Base-by-base conservation (phyloP, 2,888 invertebrate species). In the Limnephilus lunatus region DNA sequence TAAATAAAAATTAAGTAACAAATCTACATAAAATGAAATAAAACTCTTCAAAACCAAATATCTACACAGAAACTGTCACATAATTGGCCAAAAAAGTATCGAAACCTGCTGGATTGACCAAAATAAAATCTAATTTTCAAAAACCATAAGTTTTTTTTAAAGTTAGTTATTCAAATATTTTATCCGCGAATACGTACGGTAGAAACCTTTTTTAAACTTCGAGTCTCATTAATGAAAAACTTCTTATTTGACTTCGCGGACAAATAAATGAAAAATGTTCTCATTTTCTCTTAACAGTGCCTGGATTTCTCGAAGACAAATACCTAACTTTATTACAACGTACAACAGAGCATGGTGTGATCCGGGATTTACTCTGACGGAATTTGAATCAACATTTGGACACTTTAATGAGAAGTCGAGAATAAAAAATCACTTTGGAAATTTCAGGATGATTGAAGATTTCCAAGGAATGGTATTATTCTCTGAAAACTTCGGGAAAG, bases 181-280 rank as follows among this genome's bases (percentile, higher is more conserved):
- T 68, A 25, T 7, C 25, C 19, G 5, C n/a, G 68, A 12, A 12
- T 12, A 44, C 25, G 19, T 68, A 68, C 68, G 30, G 0, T 25
- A 35, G 44, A 48, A 0, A 44, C n/a, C 86, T 86, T 25, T 35
- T 25, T 25, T 44, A 44, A 30, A 86, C 86, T 48, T 44, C 44
- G 48, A 30, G 86, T 86, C 86, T 86, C 86, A 86, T 86, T 86
- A 86, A 48, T 48, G 68, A n/a, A 86, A 39, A 35, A 39, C 86
- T 86, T 48, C 7, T 3, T 86, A 44, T 86, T 86, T 86, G 44
- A 86, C 86, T 86, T 86, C 25, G 68, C 7, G 48, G 86, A 86
- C 86, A 86, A 85, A 86, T 25, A 86, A 86, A n/a, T 44, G 9
- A 44, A 44, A 44, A 44, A 44, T 48, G 44, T 44, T 39, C 86